Evolutionary conservation across 1,140 invertebrate species (phyloP).

Genomic region (Oreohelix idahoensis): DNA sequence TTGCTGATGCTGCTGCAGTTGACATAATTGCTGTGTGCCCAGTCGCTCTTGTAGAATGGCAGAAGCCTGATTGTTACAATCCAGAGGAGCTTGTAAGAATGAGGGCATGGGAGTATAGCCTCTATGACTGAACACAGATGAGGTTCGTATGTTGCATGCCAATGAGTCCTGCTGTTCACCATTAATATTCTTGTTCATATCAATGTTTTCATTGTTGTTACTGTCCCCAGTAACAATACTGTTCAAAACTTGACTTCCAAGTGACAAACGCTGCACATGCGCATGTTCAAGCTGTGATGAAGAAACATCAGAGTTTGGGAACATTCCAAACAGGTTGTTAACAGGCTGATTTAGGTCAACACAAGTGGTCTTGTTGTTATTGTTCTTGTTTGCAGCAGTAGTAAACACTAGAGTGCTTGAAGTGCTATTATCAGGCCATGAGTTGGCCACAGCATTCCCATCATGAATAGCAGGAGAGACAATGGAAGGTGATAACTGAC

Average conservation of each 20-base stretch:
- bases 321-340: too few relatives aligned
- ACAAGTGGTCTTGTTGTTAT: slow-evolving; percentile 18
- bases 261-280: not conserved
- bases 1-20: slow-evolving; percentile 38
- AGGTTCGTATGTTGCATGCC: not conserved
- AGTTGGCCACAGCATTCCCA: not conserved
- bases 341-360: not conserved
- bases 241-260: not conserved
- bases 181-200: not conserved
- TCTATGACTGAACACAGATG: not conserved
- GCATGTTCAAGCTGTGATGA: not conserved
- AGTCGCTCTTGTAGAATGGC: slow-evolving; percentile 11
- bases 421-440: not conserved
- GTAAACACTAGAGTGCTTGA: not conserved
- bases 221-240: not conserved
- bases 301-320: not conserved
- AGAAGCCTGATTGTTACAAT: not conserved
- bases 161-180: not conserved
- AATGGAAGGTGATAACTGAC: not conserved
- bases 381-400: not conserved
- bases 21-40: not conserved
- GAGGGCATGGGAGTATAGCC: not conserved
- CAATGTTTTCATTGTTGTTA: slow-evolving; percentile 8
- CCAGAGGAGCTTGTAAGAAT: not conserved
- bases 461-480: not conserved